Percentiles rank a stretch among this genome's conserved stretches.
phyloP scores from a whole-genome alignment of 2,113 vertebrate genomes.

The Semicossyphus pulcher region DNA sequence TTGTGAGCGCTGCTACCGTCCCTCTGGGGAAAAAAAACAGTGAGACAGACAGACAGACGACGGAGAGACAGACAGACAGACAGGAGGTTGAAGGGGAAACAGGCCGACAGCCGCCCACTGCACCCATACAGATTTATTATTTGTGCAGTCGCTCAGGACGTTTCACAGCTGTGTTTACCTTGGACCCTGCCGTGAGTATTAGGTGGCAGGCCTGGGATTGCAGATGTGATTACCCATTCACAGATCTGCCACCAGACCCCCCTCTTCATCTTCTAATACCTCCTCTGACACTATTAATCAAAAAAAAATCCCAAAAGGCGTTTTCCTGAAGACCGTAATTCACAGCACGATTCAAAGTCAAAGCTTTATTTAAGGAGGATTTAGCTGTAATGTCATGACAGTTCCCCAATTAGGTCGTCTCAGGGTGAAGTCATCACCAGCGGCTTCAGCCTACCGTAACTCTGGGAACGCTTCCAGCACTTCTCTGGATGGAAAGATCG shows the following conservation, averaged over 20 bases:
- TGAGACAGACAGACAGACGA: slow-evolving; percentile 59
- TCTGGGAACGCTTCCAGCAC: slow-evolving; percentile 65
- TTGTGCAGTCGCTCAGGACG: slow-evolving; percentile 80
- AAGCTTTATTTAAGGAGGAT: slow-evolving; percentile 62
- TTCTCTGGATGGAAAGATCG: slow-evolving; percentile 56
- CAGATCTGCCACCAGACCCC: slow-evolving; percentile 68
- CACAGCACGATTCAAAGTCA: slow-evolving; percentile 64
- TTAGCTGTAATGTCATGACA: slow-evolving; percentile 57
- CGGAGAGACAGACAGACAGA: slow-evolving; percentile 39
- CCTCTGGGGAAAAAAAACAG: slow-evolving; percentile 34
- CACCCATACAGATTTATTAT: slow-evolving; percentile 75
- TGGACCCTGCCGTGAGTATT: slow-evolving; percentile 83
- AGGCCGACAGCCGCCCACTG: slow-evolving; percentile 68
- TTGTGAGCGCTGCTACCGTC: slow-evolving; percentile 18
- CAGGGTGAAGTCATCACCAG: slow-evolving; percentile 65
- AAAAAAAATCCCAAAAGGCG: slow-evolving; percentile 67
- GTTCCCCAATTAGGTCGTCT: slow-evolving; percentile 65
- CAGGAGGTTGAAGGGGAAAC: slow-evolving; percentile 57
- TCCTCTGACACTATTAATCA: slow-evolving; percentile 81
- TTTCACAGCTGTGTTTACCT: slow-evolving; percentile 89
- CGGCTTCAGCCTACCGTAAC: slow-evolving; percentile 33
- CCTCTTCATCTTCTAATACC: slow-evolving; percentile 77
- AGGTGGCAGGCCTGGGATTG: slow-evolving; percentile 80
- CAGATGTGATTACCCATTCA: slow-evolving; percentile 83
- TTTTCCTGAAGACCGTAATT: slow-evolving; percentile 69